A percentile compares a stretch with the other conserved stretches of the same genome.
phyloP scores from a whole-genome alignment of 2,888 invertebrate species.

The Orchesellides sinensis region DNA sequence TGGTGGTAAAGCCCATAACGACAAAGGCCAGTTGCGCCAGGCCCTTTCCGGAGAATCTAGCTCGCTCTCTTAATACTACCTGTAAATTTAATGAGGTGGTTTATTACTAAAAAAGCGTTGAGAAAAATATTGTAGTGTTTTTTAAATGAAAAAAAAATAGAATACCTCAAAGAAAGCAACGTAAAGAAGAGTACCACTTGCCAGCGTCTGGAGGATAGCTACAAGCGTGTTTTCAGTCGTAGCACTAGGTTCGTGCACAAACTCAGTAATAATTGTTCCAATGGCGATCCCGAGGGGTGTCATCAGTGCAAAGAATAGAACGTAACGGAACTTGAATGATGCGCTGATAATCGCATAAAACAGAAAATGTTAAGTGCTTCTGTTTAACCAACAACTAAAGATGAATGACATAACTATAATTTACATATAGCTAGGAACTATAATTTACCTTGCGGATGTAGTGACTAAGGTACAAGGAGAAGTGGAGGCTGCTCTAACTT shows the following conservation, averaged over 20 bases:
- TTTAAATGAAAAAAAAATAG: too few relatives aligned
- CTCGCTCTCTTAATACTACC: conserved; percentile 73
- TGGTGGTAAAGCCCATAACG: conserved; percentile 71
- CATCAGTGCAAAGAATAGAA: conserved; percentile 74
- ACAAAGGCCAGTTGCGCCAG: conserved; percentile 72
- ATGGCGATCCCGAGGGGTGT: conserved; percentile 73
- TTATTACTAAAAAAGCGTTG: too few relatives aligned
- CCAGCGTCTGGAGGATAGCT: conserved; percentile 73
- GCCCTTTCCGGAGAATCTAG: conserved; percentile 73
- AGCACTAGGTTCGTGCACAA: conserved; percentile 59
- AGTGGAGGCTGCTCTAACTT: conserved; percentile 78
- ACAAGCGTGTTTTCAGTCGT: conserved; percentile 71
- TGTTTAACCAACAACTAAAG: background rate
- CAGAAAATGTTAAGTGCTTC: background rate
- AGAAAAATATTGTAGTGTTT: too few relatives aligned
- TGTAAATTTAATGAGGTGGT: conserved; percentile 20
- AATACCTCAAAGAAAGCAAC: conserved; percentile 74
- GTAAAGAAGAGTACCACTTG: conserved; percentile 73
- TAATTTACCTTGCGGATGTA: conserved; percentile 71
- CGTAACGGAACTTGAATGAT: conserved; percentile 74
- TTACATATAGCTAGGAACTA: too few relatives aligned
- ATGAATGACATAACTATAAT: too few relatives aligned
- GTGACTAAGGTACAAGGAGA: conserved; percentile 73
- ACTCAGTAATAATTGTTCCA: conserved; percentile 73
- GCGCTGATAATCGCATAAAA: conserved; percentile 23